These are phyloP conservation scores for Ptychobarbus kaznakovi DNA, from an alignment of 2,797 vertebrate genomes.

Conservation along the genomic window DNA sequence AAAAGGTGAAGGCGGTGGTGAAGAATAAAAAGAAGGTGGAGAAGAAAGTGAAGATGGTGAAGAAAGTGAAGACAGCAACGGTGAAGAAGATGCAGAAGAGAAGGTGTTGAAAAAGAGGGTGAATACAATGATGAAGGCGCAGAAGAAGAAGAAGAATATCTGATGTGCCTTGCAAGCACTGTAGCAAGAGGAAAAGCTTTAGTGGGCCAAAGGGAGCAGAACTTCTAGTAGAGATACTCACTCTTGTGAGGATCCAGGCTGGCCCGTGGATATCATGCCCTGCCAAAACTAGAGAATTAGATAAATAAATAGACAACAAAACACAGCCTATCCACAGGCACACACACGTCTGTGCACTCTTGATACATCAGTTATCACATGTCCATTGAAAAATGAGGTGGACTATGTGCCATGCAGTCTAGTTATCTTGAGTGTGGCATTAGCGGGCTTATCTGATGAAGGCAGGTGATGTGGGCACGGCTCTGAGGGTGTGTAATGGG, in stretches of 20 bases:
- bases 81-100: background rate
- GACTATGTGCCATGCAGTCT: conserved; percentile 48
- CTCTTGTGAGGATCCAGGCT: conserved; percentile 99
- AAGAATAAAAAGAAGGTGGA: background rate
- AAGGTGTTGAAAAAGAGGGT: background rate
- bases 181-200: background rate
- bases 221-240: conserved; percentile 78
- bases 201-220: background rate
- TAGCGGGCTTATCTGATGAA: conserved; percentile 77
- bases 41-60: background rate
- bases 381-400: conserved; percentile 44
- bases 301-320: conserved; percentile 70
- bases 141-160: background rate
- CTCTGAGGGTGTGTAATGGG: conserved; percentile 77
- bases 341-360: conserved; percentile 60
- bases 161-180: background rate
- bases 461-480: conserved; percentile 72
- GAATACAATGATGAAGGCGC: background rate
- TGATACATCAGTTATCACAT: conserved; percentile 50
- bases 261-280: conserved; percentile 95
- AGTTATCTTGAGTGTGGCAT: conserved; percentile 76
- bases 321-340: conserved; percentile 64
- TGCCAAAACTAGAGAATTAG: conserved; percentile 93
- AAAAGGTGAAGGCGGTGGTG: background rate
- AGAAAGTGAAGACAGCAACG: background rate